Evolutionary conservation across 1,140 invertebrate genomes (phyloP), one percentile per base, ranked within the genome.

Genomic region (Drosophila ironensis): DNA sequence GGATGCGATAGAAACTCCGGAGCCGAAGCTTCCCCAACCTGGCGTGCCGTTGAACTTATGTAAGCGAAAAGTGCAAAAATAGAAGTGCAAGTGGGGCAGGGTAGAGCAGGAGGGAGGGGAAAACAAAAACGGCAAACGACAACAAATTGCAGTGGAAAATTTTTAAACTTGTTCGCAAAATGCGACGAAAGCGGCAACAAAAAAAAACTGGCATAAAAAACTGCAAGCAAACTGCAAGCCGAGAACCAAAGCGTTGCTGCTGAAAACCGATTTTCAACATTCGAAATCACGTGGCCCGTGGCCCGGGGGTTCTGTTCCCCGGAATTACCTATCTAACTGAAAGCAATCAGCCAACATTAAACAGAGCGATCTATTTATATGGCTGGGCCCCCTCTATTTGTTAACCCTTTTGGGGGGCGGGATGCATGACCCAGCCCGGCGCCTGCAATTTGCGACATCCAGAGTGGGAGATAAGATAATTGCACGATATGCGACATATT

Each of bases 31-130:
- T 25, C 27, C 24, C 28, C 66, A 41, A 42, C 52, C 64, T 59
- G 67, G 57, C 68, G 75, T 82, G 78, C 73, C 77, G 82, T 77
- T 84, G 78, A 84, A 82, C 77, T 82, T 84, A 82, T 81, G 75
- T 82, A 82, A 82, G 77, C 72, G 41, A 56, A 75, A 61, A 4
- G 19, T 70, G 75, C 12, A 37, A 33, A 69, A 47, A 24, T 45
- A 37, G 38, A 64, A 48, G 42, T 30, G 64, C 30, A 28, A 22
- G 27, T 42, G 24, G 48, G 27, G 19, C 19, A 12, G 24, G 11
- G 12, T 19, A n/a, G 17, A 44, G 27, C 12, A 30, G 42, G 47
- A n/a, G 47, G 51, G 1, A 27, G 11, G 11, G 20, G 35, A 17
- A 66, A 72, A 53, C 60, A 45, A 66, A 73, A 74, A 75, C 40